phyloP scores from a whole-genome alignment of 2,113 vertebrate genomes.

The Pachypanchax playfairii region DNA sequence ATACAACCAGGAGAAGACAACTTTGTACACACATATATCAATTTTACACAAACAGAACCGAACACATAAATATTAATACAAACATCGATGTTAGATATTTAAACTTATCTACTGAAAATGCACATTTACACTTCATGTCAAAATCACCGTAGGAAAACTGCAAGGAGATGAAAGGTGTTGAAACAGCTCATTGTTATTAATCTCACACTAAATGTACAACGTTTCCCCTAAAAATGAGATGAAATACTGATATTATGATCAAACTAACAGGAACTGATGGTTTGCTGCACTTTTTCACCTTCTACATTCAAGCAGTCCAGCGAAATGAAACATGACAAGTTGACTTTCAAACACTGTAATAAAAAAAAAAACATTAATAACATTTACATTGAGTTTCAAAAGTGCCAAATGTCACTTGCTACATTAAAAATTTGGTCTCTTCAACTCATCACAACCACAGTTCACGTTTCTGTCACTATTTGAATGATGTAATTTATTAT shows the following conservation, averaged over 20 bases:
- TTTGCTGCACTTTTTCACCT: slow-evolving; percentile 45
- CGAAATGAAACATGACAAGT: slow-evolving; percentile 56
- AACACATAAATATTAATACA: slow-evolving; percentile 73
- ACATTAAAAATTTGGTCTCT: slow-evolving; percentile 66
- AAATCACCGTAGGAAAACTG: slow-evolving; percentile 44
- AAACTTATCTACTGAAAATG: slow-evolving; percentile 62
- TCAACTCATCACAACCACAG: slow-evolving; percentile 24
- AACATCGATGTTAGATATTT: slow-evolving; percentile 60
- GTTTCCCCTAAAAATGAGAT: slow-evolving; percentile 44
- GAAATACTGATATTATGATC: slow-evolving; percentile 47
- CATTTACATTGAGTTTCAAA: slow-evolving; percentile 43
- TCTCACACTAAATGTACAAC: slow-evolving; percentile 3
- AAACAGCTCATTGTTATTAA: slow-evolving; percentile 13
- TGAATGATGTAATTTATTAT: slow-evolving; percentile 4
- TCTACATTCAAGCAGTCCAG: slow-evolving; percentile 83
- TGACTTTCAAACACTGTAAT: slow-evolving; percentile 23
- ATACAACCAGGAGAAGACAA: slow-evolving; percentile 22
- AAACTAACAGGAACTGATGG: slow-evolving; percentile 34
- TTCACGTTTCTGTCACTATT: slow-evolving; percentile 14
- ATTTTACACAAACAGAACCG: slow-evolving; percentile 30
- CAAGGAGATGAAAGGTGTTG: slow-evolving; percentile 29
- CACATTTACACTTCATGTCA: slow-evolving; percentile 57
- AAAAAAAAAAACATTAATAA: slow-evolving; percentile 27
- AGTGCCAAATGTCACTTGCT: slow-evolving; percentile 76
- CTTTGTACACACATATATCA: slow-evolving; percentile 45